Conservation (phyloP, 2,797 vertebrate species). For the Leptatherina wallacei region DNA sequence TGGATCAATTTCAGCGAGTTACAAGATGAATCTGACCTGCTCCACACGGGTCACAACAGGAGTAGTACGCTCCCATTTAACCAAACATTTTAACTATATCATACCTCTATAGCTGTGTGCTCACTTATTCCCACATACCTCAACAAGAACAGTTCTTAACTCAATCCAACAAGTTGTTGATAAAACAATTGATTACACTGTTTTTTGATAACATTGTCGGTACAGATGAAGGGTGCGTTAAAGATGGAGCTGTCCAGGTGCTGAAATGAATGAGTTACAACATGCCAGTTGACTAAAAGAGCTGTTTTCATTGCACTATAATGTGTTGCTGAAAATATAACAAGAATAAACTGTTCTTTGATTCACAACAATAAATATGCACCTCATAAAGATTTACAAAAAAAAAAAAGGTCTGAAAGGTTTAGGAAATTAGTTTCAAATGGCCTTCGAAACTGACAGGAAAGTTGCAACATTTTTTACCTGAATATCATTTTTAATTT, state of each 20-base stretch:
- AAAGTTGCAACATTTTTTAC: too few species aligned
- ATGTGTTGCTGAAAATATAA: background rate
- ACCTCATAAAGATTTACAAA: background rate
- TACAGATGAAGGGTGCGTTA: background rate
- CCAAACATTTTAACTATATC: background rate
- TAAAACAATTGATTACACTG: background rate
- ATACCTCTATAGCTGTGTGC: too few species aligned
- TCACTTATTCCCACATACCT: too few species aligned
- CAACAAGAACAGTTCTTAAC: too few species aligned
- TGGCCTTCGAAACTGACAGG: background rate
- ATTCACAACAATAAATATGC: background rate
- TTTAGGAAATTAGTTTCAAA: background rate
- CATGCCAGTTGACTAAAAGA: background rate
- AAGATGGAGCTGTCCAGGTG: slow-evolving; percentile 38
- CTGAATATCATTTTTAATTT: background rate
- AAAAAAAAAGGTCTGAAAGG: background rate
- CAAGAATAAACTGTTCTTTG: background rate
- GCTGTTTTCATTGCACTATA: background rate
- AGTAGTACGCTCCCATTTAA: background rate
- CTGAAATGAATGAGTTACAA: slow-evolving; percentile 31
- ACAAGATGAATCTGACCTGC: background rate
- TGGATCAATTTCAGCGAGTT: background rate
- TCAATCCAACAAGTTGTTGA: background rate
- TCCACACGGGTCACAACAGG: background rate
- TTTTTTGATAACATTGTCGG: background rate